Evolutionary conservation across 2,797 vertebrate species (phyloP).

Genomic region (Etheostoma nigrum): DNA sequence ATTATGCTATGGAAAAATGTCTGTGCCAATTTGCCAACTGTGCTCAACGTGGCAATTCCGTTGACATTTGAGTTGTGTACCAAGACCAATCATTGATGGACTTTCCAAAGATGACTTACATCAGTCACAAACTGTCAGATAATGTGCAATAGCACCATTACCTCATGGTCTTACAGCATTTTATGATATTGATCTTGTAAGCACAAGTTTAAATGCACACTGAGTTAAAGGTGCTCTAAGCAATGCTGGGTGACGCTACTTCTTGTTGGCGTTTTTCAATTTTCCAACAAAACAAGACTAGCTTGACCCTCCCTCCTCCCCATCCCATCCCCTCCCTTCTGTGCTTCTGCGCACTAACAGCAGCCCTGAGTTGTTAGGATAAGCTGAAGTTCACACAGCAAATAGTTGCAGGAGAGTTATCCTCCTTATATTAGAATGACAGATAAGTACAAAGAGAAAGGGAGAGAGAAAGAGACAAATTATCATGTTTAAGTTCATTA

Average conservation of each 20-base stretch:
- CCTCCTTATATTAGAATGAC: background rate
- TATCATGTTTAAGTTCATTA: slow-evolving; percentile 21
- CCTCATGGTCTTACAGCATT: slow-evolving; percentile 5
- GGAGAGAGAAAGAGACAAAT: background rate
- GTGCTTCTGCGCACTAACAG: too few species aligned
- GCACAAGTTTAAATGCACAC: slow-evolving; percentile 16
- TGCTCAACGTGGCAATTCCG: background rate
- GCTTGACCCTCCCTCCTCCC: too few species aligned
- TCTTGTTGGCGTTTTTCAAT: too few species aligned
- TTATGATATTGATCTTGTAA: slow-evolving; percentile 30
- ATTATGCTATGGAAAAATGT: background rate
- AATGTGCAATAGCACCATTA: slow-evolving; percentile 16
- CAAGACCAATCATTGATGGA: too few species aligned
- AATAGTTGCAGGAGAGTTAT: background rate
- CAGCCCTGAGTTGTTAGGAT: background rate
- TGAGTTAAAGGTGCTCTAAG: slow-evolving; percentile 10
- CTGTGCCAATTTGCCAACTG: background rate
- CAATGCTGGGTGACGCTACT: background rate
- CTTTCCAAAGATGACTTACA: slow-evolving; percentile 7
- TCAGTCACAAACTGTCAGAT: slow-evolving; percentile 18
- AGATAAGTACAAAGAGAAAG: background rate
- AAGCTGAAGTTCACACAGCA: background rate
- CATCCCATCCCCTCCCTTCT: too few species aligned
- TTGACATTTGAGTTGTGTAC: slow-evolving; percentile 12
- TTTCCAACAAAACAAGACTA: too few species aligned